Evolutionary conservation across 2,797 vertebrate genomes (phyloP), one percentile per base, ranked within the genome.

Genomic region (Enteromius paludinosus): DNA sequence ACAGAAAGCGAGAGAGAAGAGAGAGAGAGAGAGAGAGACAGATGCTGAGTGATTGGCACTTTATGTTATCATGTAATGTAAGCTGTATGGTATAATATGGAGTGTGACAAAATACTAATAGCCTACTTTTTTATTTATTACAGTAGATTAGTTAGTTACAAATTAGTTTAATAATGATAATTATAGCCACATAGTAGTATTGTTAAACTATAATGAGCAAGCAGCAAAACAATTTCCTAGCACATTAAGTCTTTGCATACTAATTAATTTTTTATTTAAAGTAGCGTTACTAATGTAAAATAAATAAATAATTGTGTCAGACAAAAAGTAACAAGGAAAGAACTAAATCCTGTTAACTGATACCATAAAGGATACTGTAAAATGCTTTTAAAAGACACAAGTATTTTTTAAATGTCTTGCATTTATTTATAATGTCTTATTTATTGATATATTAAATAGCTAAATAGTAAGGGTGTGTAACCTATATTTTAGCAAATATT

Each of bases 21-120:
- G 74, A 28, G 65, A 52, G 64, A 9, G 64, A 70, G 82, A n/a
- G 83, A 69, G 62, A 41, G 64, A 33, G 45, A n/a, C 17, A 12
- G 49, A 84, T 62, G 20, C 20, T 64, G 52, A 28, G 62, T 33
- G 76, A 81, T 35, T 72, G 78, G 38, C 66, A 81, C 52, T 64
- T 81, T 64, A 62, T 45, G n/a, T 71, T 47, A 71, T 61, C 5
- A 25, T 23, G 18, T 61, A 71, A 61, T 35, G 28, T 30, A 59
- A 25, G 33, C 17, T 35, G 5, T 49, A 14, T 20, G 0, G 47
- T 33, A 61, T 15, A 18, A 35, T 14, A 35, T 35, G 30, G 18
- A 73, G n/a, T 43, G 65, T 56, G 35, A 69, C 35, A 28, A 71
- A 43, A 45, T 49, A 28, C 18, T 45, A 43, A 30, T 20, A 30